phyloP scores from a whole-genome alignment of 2,113 vertebrate genomes.

The Sapajus apella region DNA sequence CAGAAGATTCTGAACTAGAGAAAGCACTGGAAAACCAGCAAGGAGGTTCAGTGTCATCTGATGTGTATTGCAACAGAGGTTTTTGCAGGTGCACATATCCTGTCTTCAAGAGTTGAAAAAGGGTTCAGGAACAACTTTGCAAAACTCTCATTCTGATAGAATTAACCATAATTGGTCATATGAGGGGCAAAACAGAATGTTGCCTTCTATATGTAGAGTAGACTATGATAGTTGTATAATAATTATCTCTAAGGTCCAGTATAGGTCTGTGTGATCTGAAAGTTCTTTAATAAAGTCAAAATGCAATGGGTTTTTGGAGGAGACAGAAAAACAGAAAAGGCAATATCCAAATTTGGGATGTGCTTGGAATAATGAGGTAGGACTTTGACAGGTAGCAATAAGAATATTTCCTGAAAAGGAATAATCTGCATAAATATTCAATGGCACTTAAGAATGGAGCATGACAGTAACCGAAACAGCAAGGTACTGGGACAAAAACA shows the following conservation, averaged over 20 bases:
- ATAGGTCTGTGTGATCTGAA: not conserved
- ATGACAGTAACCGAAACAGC: no score
- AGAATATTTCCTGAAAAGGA: not conserved
- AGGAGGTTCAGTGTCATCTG: not conserved
- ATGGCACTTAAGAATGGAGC: not conserved
- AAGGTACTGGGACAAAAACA: no score
- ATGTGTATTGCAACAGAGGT: not conserved
- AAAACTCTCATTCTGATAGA: not conserved
- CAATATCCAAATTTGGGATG: not conserved
- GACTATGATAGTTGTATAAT: not conserved
- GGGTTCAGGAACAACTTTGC: not conserved
- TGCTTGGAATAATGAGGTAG: not conserved
- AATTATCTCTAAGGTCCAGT: not conserved
- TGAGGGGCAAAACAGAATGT: not conserved
- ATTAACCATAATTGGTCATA: not conserved
- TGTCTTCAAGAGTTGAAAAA: not conserved
- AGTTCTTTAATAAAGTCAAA: not conserved
- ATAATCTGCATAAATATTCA: not conserved
- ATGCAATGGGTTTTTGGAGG: not conserved
- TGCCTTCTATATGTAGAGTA: not conserved
- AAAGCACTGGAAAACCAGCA: not conserved
- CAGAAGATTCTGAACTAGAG: not conserved
- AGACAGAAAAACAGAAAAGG: not conserved
- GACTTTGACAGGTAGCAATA: not conserved
- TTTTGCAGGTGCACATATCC: not conserved